phyloP scores from a whole-genome alignment of 1,140 invertebrate genomes.

The Drosophila subpulchrella region DNA sequence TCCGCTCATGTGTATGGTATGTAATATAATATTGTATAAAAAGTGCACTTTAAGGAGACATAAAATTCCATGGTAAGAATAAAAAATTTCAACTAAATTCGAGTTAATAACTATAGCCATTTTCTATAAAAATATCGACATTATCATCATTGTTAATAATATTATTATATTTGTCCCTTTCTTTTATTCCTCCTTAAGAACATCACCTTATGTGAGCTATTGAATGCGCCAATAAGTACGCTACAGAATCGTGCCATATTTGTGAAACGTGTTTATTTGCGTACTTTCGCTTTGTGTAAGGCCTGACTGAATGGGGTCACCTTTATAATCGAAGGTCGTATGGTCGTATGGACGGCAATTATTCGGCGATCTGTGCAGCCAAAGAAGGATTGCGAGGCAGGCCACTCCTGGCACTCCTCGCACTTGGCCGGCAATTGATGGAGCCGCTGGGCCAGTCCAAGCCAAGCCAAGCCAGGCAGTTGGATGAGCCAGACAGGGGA shows the following conservation, averaged over 20 bases:
- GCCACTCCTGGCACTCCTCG: background rate
- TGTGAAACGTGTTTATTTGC: background rate
- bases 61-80: too few relatives aligned
- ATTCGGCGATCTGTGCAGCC: slow-evolving; percentile 7
- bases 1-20: too few relatives aligned
- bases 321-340: slow-evolving; percentile 1
- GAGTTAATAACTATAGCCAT: too few relatives aligned
- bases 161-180: background rate
- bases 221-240: background rate
- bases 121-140: too few relatives aligned
- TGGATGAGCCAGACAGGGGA: slow-evolving; percentile 13
- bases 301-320: slow-evolving; percentile 8
- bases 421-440: slow-evolving; percentile 40
- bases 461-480: slow-evolving; percentile 12
- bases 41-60: too few relatives aligned
- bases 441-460: slow-evolving; percentile 27
- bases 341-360: slow-evolving; percentile 6
- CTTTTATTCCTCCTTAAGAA: background rate
- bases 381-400: background rate
- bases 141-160: too few relatives aligned
- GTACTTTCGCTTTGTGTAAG: background rate
- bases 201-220: background rate
- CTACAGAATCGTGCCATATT: background rate
- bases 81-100: too few relatives aligned
- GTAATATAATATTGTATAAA: too few relatives aligned